A percentile compares a stretch with the other conserved stretches of the same genome.
phyloP scores from a whole-genome alignment of 2,797 vertebrate species.

The Aphelocoma californica region DNA sequence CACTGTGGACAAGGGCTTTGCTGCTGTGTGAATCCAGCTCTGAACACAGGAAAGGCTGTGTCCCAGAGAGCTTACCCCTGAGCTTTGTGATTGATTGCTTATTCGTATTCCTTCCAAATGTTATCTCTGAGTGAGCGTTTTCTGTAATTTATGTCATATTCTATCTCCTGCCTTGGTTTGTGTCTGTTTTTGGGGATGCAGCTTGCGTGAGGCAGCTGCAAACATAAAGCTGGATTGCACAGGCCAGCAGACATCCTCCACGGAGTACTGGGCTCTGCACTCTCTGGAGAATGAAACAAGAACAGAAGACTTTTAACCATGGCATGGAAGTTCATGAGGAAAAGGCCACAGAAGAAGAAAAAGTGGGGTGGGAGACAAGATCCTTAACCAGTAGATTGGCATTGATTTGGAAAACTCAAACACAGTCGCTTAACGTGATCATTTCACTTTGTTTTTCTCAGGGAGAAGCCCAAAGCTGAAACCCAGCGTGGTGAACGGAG shows the following conservation, averaged over 20 bases:
- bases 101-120: neutral
- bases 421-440: neutral
- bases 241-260: neutral
- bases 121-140: neutral
- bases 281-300: neutral
- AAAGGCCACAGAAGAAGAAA: neutral
- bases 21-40: neutral
- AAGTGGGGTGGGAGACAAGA: neutral
- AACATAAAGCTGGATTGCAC: neutral
- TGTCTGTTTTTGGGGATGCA: slow-evolving; percentile 13
- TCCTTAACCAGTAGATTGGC: neutral
- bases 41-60: neutral
- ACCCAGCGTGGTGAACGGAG: neutral
- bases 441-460: slow-evolving; percentile 32
- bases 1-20: neutral
- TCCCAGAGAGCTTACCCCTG: slow-evolving; percentile 22
- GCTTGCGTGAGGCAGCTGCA: neutral
- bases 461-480: neutral
- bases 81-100: slow-evolving; percentile 35
- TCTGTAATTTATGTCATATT: slow-evolving; percentile 52
- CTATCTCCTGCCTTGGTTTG: neutral
- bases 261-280: neutral
- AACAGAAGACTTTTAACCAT: neutral
- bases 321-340: neutral
- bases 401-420: neutral